Evolutionary conservation across 2,113 vertebrate genomes (phyloP), one percentile per base, ranked within the genome.

Genomic region (Neolamprologus falcicula): DNA sequence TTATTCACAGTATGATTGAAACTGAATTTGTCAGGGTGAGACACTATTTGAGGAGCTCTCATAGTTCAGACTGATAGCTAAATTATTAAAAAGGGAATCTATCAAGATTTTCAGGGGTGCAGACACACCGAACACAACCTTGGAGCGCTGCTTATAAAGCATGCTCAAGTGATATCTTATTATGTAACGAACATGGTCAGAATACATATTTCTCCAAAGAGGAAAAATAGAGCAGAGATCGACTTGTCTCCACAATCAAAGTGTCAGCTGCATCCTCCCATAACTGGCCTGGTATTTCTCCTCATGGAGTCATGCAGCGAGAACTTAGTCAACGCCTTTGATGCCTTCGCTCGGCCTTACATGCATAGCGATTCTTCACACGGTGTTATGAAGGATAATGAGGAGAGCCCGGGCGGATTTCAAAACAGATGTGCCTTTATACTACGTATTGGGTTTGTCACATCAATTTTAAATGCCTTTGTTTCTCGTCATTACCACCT

Each of bases 71-170:
- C 84, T 82, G 80, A 88, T 87, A 3, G 53, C 63, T 93, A 17
- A 94, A 94, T 94, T 92, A 92, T 94, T 92, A 40, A 91, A 84
- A 91, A 83, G 14, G 24, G 53, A 90, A 85, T 89, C 45, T 57
- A 88, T 93, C 83, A 84, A 33, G 33, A 87, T 91, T 83, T 92
- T 86, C 80, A 76, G 66, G 14, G 10, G 33, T 5, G 19, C 61
- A 68, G 80, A 61, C 57, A 79, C 54, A 80, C 42, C 61, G 31
- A 86, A 86, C 53, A 24, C 86, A 87, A 79, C 81, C 85, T 84
- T 86, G 89, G 61, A 83, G 52, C 7, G 2, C 28, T 81, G 52
- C 80, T 50, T 83, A 80, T 55, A 61, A 84, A 54, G 40, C 83
- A 52, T 12, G 54, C 40, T 82, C 42, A 19, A 54, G 82, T 90